These are phyloP conservation scores for Halcyon smyrnensis DNA, from an alignment of 2,797 vertebrate genomes.

Conservation along the genomic window DNA sequence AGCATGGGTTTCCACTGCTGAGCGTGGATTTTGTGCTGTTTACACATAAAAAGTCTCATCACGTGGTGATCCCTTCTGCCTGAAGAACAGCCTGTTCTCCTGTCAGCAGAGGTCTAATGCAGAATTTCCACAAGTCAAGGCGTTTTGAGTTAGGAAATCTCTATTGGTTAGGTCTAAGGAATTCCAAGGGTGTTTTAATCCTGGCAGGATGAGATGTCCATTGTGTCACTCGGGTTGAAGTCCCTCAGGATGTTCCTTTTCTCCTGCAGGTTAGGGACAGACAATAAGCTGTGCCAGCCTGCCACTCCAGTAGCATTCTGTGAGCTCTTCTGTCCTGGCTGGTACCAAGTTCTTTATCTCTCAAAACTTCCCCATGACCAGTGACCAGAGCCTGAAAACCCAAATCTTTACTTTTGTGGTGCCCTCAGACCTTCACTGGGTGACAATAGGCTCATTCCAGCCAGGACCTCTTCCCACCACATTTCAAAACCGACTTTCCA, in stretches of 20 bases:
- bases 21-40: fast-evolving
- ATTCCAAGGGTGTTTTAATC: background rate
- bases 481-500: background rate
- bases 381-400: background rate
- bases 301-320: fast-evolving
- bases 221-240: background rate
- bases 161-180: background rate
- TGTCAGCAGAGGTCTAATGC: fast-evolving
- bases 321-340: background rate
- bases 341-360: background rate
- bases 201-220: background rate
- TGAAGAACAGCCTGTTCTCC: background rate
- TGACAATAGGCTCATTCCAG: background rate
- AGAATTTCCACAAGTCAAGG: background rate
- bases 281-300: fast-evolving
- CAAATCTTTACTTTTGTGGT: background rate
- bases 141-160: background rate
- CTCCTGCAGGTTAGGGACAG: background rate
- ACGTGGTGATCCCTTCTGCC: background rate
- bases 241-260: background rate
- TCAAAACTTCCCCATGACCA: background rate
- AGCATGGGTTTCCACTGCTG: fast-evolving
- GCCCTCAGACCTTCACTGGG: background rate
- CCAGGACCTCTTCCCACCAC: background rate
- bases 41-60: too few relatives aligned